These are phyloP conservation scores for Siniperca knerii DNA, from an alignment of 2,113 vertebrate genomes.

Conservation along the genomic window DNA sequence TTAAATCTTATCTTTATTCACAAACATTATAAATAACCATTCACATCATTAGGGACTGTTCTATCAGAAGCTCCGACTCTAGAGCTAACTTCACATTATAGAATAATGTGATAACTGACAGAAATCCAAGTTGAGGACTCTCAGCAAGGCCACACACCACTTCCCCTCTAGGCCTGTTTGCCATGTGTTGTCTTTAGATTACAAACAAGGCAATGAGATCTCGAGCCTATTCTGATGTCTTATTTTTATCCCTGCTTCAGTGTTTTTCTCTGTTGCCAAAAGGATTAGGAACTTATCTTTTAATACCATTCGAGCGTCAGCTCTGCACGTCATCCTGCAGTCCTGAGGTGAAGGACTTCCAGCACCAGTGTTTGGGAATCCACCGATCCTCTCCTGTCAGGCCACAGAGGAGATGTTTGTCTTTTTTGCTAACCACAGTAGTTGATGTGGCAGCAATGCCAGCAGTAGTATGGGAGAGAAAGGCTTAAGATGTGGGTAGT, in stretches of 20 bases:
- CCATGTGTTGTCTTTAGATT: conserved; percentile 31
- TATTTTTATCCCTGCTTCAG: conserved; percentile 56
- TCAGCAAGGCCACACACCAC: conserved; percentile 39
- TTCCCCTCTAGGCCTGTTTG: conserved; percentile 24
- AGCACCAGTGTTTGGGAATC: conserved; percentile 32
- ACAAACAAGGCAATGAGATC: conserved; percentile 46
- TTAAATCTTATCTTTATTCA: background rate
- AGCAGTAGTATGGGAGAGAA: background rate
- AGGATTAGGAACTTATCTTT: conserved; percentile 72
- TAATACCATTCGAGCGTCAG: conserved; percentile 65
- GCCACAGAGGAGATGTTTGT: conserved; percentile 44
- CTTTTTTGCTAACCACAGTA: conserved; percentile 45
- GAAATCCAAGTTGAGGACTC: conserved; percentile 7
- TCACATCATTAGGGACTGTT: background rate
- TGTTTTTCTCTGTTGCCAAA: conserved; percentile 60
- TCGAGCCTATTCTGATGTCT: conserved; percentile 33
- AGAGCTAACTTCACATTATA: background rate
- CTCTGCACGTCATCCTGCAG: conserved; percentile 57
- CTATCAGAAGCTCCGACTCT: background rate
- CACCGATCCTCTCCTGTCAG: conserved; percentile 25
- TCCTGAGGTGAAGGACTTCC: conserved; percentile 48
- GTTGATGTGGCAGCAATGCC: conserved; percentile 34
- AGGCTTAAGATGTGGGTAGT: conserved; percentile 35
- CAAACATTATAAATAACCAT: background rate
- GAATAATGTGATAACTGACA: background rate